Evolutionary conservation across 2,113 vertebrate species (phyloP), one percentile per base, ranked within the genome.

Genomic region (Podiceps cristatus): DNA sequence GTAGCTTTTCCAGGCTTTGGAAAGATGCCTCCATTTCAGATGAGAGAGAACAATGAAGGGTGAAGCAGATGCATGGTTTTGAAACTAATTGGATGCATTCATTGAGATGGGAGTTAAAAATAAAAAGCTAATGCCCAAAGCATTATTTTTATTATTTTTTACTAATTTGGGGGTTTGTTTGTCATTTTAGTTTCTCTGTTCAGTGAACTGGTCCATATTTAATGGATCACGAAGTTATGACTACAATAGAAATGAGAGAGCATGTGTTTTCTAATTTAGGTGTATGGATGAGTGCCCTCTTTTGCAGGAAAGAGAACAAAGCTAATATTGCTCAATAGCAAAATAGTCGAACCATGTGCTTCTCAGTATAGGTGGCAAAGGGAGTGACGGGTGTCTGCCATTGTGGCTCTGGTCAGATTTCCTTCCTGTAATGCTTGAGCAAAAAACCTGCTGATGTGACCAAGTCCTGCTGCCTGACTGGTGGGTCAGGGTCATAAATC

Each of bases 191-290:
- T 72, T 76, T 84, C 66, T 85, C 84, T 93, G 92, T 69, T 94
- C 92, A 91, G 45, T 95, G 92, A 86, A 31, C 74, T 78, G 80
- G 47, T 83, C 95, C 74, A 2, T 69, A 69, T 91, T 93, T 72
- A 81, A 74, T 60, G 77, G 95, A 76, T 95, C 94, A 79, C 90
- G 81, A 86, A 90, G 59, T 63, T 87, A 4, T 77, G 59, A 80
- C 58, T 82, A 13, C 71, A 86, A 15, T 27, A 62, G 84, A 58
- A 88, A 91, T 50, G 77, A 25, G 35, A 83, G 89, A 84, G 82
- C 42, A 44, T 72, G 75, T 90, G 35, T 82, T 95, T 81, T 64
- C 83, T 87, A 12, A 52, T 67, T 71, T 37, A 74, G 68, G 27
- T 59, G 35, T 15, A 7, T 55, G 68, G 60, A 56, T 52, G 69